These are phyloP conservation scores for Dasyprocta punctata DNA, from an alignment of 2,113 vertebrate genomes.

Conservation along the genomic window DNA sequence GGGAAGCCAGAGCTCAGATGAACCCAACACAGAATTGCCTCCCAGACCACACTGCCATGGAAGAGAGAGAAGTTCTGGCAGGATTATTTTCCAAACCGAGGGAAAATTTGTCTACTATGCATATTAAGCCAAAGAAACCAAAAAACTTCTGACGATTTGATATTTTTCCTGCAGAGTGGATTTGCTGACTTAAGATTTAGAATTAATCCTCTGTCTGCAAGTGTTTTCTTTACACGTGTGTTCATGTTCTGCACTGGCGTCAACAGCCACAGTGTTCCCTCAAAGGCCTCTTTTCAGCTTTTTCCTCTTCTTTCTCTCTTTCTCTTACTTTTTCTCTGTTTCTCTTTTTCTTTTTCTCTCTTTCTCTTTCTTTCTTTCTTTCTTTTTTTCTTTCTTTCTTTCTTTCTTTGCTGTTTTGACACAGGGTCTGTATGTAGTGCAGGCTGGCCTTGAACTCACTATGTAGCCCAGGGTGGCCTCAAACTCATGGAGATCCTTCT, in stretches of 20 bases:
- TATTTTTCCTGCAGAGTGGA: constrained; percentile 61
- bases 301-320: neutral
- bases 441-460: neutral
- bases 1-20: neutral
- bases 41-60: constrained; percentile 48
- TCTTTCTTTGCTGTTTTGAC: neutral
- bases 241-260: neutral
- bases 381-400: neutral
- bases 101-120: constrained; percentile 55
- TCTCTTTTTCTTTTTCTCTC: neutral
- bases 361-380: neutral
- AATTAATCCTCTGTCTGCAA: neutral
- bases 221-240: constrained; percentile 39
- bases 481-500: neutral
- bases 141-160: constrained; percentile 41
- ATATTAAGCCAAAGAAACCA: constrained; percentile 56
- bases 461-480: neutral
- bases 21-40: neutral
- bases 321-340: neutral
- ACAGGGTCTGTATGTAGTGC: neutral
- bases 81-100: constrained; percentile 55
- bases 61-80: constrained; percentile 36
- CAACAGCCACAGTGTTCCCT: neutral
- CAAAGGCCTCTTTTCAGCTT: neutral
- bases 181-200: constrained; percentile 66